Base-by-base conservation (phyloP, 2,797 vertebrate genomes). In the Crax fasciolata region DNA sequence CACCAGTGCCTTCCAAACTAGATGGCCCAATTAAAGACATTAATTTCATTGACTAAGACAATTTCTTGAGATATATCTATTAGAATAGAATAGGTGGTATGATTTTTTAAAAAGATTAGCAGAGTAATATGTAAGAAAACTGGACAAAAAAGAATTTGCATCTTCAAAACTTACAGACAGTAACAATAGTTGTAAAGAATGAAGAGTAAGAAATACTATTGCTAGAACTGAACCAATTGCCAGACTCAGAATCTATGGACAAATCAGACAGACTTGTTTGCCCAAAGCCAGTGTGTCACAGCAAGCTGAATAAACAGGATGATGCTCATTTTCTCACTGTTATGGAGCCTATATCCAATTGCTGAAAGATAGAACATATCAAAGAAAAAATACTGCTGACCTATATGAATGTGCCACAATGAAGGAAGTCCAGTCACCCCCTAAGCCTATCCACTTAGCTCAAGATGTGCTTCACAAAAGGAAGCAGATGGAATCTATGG, bases 1-100 rank as follows among this genome's bases (percentile, higher is more conserved):
- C 78, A 87, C 58, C 63, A 68, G 73, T 72, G 83, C 25, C 28
- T 96, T 89, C 55, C 32, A 49, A 91, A 71, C 38, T 67, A 77
- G 54, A 86, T 72, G 73, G 70, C 25, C 70, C 75, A 74, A 88
- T 91, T 88, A 92, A 87, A 77, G 58, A 85, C 46, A 52, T 41
- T 92, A 68, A 90, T 83, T 89, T 84, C 13, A 80, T 81, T 57
- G 59, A 72, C 67, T 89, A 83, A 65, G 70, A 68, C 27, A 87
- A 55, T 86, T 96, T 89, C 66, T 87, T 82, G 54, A 74, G 76
- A 87, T 46, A 48, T 89, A 41, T 61, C 35, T 92, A 68, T 35
- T 35, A 35, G 35, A 35, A 35, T 35, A 54, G 55, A 81, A 75
- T 30, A 85, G 66, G 51, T 65, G 1, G 0, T 39, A 72, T 25